A percentile compares a stretch with the other conserved stretches of the same genome.
phyloP scores from a whole-genome alignment of 2,797 vertebrate species.

The Erpetoichthys calabaricus region DNA sequence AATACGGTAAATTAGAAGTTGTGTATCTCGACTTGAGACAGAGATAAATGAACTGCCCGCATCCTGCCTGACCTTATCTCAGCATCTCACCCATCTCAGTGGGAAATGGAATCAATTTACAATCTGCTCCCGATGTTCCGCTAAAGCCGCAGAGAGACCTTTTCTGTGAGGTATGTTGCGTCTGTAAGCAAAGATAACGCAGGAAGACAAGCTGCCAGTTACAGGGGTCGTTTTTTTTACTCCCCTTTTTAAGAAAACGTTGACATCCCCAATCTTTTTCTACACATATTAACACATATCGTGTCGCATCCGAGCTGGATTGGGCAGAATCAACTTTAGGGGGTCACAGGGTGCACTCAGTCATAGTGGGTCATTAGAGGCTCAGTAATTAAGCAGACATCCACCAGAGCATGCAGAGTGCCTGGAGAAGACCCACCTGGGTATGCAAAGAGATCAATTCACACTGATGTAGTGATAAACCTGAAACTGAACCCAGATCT shows the following conservation, averaged over 20 bases:
- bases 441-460: no score
- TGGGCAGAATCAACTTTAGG: no score
- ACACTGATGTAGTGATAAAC: no score
- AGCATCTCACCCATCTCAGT: conserved; percentile 1
- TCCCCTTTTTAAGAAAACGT: not conserved
- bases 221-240: not conserved
- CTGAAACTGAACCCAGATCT: no score
- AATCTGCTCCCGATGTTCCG: not conserved
- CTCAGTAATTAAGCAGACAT: no score
- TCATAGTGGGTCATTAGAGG: no score
- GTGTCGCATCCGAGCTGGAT: no score
- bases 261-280: not conserved
- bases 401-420: no score
- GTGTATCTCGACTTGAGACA: not conserved
- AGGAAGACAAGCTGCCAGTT: not conserved
- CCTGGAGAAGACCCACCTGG: no score
- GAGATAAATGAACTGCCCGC: conserved; percentile 1
- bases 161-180: not conserved
- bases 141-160: not conserved
- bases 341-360: no score
- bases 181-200: conserved; percentile 2
- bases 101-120: conserved; percentile 5
- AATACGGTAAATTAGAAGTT: not conserved
- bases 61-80: conserved; percentile 5
- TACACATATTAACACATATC: no score